These are phyloP conservation scores for Eustalomyia histrio DNA, from an alignment of 2,888 invertebrate genomes.

Conservation along the genomic window DNA sequence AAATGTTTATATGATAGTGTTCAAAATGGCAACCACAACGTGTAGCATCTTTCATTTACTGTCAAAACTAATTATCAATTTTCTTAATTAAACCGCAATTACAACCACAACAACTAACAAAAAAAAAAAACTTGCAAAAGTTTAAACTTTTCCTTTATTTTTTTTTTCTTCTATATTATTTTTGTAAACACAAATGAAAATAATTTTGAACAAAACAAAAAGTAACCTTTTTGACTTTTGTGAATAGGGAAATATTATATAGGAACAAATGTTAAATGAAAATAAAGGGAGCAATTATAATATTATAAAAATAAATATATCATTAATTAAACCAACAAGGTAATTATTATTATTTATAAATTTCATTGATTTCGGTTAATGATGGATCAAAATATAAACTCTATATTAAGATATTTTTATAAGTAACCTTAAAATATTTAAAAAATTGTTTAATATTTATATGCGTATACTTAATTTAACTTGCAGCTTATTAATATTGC, in stretches of 20 bases:
- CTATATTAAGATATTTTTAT: no score
- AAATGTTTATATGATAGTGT: conserved; percentile 1
- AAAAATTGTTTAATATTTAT: no score
- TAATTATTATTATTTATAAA: no score
- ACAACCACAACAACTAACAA: conserved; percentile 66
- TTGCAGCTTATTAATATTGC: no score
- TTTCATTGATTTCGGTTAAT: no score
- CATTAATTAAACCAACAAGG: no score
- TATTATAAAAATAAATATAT: no score
- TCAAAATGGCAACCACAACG: conserved; percentile 52
- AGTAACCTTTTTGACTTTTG: neutral
- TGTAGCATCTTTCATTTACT: conserved; percentile 67
- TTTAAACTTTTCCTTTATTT: neutral
- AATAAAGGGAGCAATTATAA: no score
- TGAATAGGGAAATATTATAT: neutral
- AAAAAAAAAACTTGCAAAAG: conserved; percentile 26
- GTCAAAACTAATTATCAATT: conserved; percentile 74
- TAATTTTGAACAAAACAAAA: neutral
- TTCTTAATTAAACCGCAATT: conserved; percentile 74
- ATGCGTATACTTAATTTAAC: no score
- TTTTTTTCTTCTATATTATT: neutral
- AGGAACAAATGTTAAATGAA: neutral
- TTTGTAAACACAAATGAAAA: neutral
- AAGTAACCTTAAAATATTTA: no score
- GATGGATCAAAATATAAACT: no score